These are phyloP conservation scores for Caenorhabditis imperialis DNA, from an alignment of 2,888 invertebrate genomes.

Conservation along the genomic window DNA sequence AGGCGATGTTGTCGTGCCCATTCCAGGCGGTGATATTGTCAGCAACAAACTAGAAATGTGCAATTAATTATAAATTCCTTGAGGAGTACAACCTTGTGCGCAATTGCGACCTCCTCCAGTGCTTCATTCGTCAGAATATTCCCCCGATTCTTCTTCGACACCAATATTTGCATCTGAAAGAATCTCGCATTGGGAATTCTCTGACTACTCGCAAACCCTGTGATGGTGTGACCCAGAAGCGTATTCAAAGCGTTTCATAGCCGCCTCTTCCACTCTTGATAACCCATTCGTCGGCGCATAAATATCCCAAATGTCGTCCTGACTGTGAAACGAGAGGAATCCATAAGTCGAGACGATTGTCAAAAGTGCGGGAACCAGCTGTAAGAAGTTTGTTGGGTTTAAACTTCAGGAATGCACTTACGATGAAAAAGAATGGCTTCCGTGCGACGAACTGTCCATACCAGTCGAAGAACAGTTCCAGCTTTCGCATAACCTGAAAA, in stretches of 20 bases:
- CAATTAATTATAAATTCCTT: neutral
- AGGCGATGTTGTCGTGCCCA: constrained; percentile 48
- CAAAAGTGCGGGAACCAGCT: constrained; percentile 70
- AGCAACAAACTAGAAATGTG: constrained; percentile 52
- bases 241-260: constrained; percentile 71
- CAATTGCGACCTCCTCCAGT: constrained; percentile 65
- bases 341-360: constrained; percentile 74
- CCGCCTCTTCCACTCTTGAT: constrained; percentile 72
- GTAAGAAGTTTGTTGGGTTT: constrained; percentile 24
- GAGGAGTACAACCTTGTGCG: constrained; percentile 53
- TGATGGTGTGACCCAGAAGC: constrained; percentile 74
- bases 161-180: constrained; percentile 75
- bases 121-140: constrained; percentile 64
- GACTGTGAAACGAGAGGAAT: constrained; percentile 69
- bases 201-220: constrained; percentile 52
- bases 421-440: constrained; percentile 74
- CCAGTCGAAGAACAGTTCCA: constrained; percentile 70
- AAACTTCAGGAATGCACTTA: constrained; percentile 48
- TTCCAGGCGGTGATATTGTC: constrained; percentile 63
- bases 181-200: neutral
- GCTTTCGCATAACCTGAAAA: constrained; percentile 66
- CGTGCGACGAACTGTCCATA: constrained; percentile 72
- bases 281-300: constrained; percentile 74
- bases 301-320: constrained; percentile 78
- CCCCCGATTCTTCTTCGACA: constrained; percentile 71